Evolutionary conservation across 2,888 invertebrate genomes (phyloP), one percentile per base, ranked within the genome.

Genomic region (Oligia latruncula): DNA sequence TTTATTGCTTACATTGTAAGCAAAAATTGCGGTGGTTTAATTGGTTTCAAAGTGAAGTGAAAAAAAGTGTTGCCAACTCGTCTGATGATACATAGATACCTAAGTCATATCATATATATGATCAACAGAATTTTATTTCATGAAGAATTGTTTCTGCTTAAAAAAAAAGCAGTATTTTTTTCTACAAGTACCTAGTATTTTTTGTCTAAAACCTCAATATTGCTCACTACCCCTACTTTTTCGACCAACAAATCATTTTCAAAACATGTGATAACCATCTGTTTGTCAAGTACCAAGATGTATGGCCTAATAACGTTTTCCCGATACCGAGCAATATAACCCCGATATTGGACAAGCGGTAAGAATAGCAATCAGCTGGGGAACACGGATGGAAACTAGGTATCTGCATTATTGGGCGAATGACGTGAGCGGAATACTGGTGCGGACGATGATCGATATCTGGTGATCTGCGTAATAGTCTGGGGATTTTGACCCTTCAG

Each of bases 341-440:
- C 76, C 78, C 85, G 91, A 93, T 93, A 95, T 94, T 93, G 94
- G 88, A 87, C 87, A 86, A 90, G 92, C 91, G 91, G 87, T 89
- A 91, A 93, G 95, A 95, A 95, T 95, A 95, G 91, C 93, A 94
- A 95, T 93, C 92, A 93, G 93, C 87, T 86, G 81, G 87, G 87
- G 85, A 90, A 90, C 89, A 87, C 85, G 83, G 88, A 85, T 87
- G 89, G 86, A 88, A 89, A 87, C 87, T 90, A 89, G 90, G 90
- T 91, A 91, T 92, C 92, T 91, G 90, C 92, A 92, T 92, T 92
- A 92, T 92, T 92, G 91, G 89, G 72, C 52, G 79, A 83, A 81
- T 91, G 90, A 91, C 93, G 93, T 93, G 93, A 91, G 88, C 60
- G 71, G 92, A 90, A 90, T 92, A 80, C 71, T 84, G 88, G 64